Percentiles rank a stretch among this genome's conserved stretches.
phyloP scores from a whole-genome alignment of 2,113 vertebrate genomes.

The Neoarius graeffei region DNA sequence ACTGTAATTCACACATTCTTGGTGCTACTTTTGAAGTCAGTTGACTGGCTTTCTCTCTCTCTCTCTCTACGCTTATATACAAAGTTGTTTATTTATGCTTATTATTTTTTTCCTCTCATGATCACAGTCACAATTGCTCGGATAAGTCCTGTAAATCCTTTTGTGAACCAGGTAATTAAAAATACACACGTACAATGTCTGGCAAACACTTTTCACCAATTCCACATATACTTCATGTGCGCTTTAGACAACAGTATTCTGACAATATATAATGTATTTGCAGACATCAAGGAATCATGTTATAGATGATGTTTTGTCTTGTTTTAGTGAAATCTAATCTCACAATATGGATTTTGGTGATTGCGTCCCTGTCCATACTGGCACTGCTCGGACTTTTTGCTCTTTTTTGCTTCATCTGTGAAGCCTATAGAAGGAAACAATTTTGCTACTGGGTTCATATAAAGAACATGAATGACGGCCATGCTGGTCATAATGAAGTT shows the following conservation, averaged over 20 bases:
- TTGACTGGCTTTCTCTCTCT: neutral
- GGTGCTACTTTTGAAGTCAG: neutral
- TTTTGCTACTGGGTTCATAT: neutral
- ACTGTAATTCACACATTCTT: neutral
- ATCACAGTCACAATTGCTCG: slow-evolving; percentile 17
- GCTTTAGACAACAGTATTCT: slow-evolving; percentile 8
- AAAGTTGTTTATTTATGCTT: too few relatives aligned
- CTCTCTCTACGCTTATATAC: neutral
- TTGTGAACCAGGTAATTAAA: neutral
- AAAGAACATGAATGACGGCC: neutral
- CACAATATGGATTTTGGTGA: neutral
- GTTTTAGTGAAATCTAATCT: neutral
- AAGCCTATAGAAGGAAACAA: neutral
- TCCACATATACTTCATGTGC: neutral
- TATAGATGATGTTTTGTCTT: neutral
- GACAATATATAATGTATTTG: neutral
- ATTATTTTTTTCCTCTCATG: neutral
- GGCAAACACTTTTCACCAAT: accelerated
- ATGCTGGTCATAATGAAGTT: slow-evolving; percentile 31
- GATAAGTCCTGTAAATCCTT: slow-evolving; percentile 14
- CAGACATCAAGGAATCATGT: neutral
- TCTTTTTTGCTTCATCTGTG: slow-evolving; percentile 1
- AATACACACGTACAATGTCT: neutral
- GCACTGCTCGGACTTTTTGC: slow-evolving; percentile 36
- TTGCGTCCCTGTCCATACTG: neutral